Percentiles rank a stretch among this genome's conserved stretches.
Conservation (phyloP, 2,797 vertebrate genomes). For the Hyperoplus lanceolatus region DNA sequence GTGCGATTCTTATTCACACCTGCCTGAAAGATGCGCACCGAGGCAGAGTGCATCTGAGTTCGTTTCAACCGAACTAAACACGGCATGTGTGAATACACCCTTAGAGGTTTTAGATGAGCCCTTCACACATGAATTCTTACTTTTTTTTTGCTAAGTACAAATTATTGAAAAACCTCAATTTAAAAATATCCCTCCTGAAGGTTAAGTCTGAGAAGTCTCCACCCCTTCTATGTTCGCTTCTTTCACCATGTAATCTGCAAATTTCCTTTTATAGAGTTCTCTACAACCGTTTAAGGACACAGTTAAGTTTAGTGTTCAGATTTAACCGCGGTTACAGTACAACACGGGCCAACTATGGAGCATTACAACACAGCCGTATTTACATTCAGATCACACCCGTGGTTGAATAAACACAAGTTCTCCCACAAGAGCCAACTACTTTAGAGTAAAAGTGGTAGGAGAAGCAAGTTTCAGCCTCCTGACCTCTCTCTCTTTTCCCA, state of each 20-base stretch:
- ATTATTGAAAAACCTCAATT: neutral
- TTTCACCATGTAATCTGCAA: conserved; percentile 32
- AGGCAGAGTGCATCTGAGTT: no score
- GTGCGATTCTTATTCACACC: no score
- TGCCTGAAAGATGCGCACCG: no score
- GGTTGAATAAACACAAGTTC: conserved; percentile 65
- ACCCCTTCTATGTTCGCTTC: conserved; percentile 7
- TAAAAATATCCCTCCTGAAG: neutral
- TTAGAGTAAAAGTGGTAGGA: conserved; percentile 51
- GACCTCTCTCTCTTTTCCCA: conserved; percentile 35
- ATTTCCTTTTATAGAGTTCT: conserved; percentile 36
- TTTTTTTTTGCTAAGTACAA: neutral
- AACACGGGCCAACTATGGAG: conserved; percentile 6
- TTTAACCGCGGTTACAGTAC: conserved; percentile 11
- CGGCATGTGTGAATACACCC: no score
- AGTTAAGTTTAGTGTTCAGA: neutral
- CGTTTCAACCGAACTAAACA: no score
- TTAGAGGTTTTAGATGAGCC: conserved; percentile 23
- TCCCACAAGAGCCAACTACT: conserved; percentile 59
- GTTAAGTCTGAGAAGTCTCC: neutral
- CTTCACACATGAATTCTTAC: neutral
- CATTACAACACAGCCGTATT: conserved; percentile 60
- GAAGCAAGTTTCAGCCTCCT: conserved; percentile 34
- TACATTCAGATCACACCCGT: conserved; percentile 68
- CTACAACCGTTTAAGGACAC: conserved; percentile 20